Conservation (phyloP, 2,888 invertebrate genomes). For the Philopedon plagiatum region DNA sequence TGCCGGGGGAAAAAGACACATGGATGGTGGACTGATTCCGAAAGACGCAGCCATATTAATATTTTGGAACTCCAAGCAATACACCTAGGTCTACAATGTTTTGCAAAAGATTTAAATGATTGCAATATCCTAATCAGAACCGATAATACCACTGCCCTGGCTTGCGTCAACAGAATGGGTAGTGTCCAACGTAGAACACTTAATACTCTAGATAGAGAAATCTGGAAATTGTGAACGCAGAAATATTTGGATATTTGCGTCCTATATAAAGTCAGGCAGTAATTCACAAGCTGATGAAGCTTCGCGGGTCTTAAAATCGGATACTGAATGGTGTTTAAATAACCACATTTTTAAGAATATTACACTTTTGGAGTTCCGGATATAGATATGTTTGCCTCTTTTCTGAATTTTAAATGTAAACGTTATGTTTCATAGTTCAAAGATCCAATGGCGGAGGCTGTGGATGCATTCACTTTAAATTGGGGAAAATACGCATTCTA, state of each 20-base stretch:
- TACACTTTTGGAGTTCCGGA: no score
- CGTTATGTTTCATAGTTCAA: constrained; percentile 20
- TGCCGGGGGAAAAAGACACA: not conserved
- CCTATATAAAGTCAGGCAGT: constrained; percentile 37
- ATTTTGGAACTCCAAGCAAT: constrained; percentile 51
- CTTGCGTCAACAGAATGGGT: constrained; percentile 50
- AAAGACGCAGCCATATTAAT: constrained; percentile 53
- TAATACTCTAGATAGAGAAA: constrained; percentile 26
- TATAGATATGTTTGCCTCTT: not conserved
- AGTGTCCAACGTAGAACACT: constrained; percentile 30
- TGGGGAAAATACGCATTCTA: constrained; percentile 41
- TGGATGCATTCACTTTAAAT: constrained; percentile 57
- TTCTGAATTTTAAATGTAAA: not conserved
- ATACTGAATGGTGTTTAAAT: constrained; percentile 49
- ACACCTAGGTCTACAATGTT: constrained; percentile 40
- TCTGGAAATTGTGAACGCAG: constrained; percentile 49
- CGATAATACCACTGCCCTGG: constrained; percentile 49
- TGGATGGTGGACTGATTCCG: constrained; percentile 50
- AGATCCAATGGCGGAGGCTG: constrained; percentile 52
- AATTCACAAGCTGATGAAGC: constrained; percentile 40
- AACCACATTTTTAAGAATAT: not conserved
- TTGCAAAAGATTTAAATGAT: constrained; percentile 19
- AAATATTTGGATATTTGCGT: constrained; percentile 46
- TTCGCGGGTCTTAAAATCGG: constrained; percentile 24
- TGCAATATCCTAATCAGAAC: constrained; percentile 39